phyloP scores from a whole-genome alignment of 1,140 invertebrate genomes.

The Heliconius melpomene region DNA sequence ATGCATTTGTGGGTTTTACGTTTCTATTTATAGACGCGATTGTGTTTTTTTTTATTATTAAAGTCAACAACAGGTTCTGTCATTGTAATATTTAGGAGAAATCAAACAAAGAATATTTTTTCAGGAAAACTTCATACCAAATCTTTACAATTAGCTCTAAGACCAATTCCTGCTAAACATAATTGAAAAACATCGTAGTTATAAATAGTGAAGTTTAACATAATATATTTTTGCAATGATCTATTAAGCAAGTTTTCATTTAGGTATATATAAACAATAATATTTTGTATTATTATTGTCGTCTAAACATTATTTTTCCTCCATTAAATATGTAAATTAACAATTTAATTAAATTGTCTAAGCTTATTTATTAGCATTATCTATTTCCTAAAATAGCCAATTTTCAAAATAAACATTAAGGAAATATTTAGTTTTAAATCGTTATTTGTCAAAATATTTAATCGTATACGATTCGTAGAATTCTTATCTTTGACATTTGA shows the following conservation, averaged over 20 bases:
- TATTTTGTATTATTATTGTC: too few species aligned
- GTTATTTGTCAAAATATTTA: background rate
- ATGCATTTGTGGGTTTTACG: constrained; percentile 31
- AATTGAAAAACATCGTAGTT: too few species aligned
- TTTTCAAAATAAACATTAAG: background rate
- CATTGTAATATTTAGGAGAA: too few species aligned
- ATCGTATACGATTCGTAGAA: background rate
- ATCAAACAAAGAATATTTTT: too few species aligned
- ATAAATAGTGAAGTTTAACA: too few species aligned
- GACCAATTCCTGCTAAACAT: too few species aligned
- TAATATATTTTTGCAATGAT: too few species aligned
- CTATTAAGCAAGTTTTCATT: too few species aligned
- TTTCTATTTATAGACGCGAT: constrained; percentile 19
- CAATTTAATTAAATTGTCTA: background rate
- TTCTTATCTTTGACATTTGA: background rate
- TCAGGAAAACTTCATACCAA: too few species aligned
- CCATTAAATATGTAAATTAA: background rate
- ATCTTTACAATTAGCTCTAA: too few species aligned
- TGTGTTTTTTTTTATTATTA: background rate
- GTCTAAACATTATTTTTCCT: background rate
- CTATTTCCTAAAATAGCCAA: background rate
- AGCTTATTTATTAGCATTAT: background rate
- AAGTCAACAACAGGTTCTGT: too few species aligned
- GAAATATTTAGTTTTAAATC: background rate
- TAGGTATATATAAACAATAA: too few species aligned